These are phyloP conservation scores for Hirtodrosophila histrioides DNA, from an alignment of 2,888 invertebrate species.

Conservation along the genomic window DNA sequence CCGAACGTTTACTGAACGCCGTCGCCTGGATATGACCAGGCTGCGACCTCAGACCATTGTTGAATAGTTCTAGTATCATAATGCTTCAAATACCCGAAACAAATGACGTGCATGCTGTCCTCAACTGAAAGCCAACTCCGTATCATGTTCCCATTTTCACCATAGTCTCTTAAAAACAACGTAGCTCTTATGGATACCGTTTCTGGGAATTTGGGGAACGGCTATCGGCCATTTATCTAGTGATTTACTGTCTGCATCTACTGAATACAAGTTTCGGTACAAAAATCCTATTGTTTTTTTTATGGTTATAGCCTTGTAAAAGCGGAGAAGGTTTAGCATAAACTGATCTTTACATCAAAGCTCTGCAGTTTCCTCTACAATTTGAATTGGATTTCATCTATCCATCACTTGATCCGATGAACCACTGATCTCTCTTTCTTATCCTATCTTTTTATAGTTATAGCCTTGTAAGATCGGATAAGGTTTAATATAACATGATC, in stretches of 20 bases:
- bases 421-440: too few relatives aligned
- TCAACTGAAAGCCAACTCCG: constrained; percentile 25
- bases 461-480: too few relatives aligned
- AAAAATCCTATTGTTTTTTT: constrained; percentile 46
- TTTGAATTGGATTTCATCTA: too few relatives aligned
- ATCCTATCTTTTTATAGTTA: too few relatives aligned
- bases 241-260: constrained; percentile 79
- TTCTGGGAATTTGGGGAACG: constrained; percentile 62
- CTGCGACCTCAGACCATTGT: constrained; percentile 49
- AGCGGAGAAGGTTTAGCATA: too few relatives aligned
- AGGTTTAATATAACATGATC: too few relatives aligned
- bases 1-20: background rate
- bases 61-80: constrained; percentile 65
- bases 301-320: background rate
- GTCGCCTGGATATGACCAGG: background rate
- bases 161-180: constrained; percentile 6
- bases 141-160: constrained; percentile 10
- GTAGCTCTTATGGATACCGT: constrained; percentile 53
- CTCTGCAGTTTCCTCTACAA: too few relatives aligned
- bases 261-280: constrained; percentile 84
- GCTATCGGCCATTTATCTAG: constrained; percentile 68
- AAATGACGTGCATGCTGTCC: constrained; percentile 60
- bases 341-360: background rate
- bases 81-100: constrained; percentile 31
- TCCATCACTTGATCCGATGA: too few relatives aligned